Evolutionary conservation across 2,113 vertebrate species (phyloP).

Genomic region (Prunella fulvescens): DNA sequence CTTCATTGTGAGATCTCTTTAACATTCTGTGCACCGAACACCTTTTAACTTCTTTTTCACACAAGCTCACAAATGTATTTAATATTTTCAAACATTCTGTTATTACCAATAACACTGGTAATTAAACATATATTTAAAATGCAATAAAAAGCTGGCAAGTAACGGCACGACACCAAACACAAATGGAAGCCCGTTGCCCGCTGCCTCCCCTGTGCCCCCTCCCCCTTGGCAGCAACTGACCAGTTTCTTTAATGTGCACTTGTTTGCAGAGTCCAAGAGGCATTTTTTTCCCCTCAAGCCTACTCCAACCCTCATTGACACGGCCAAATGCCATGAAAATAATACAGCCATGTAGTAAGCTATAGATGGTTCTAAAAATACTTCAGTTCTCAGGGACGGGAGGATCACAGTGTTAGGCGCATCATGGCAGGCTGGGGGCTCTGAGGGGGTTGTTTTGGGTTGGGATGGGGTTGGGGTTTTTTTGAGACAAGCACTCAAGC

Average conservation of each 20-base stretch:
- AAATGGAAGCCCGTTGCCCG: neutral
- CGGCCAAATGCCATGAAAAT: neutral
- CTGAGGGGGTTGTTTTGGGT: neutral
- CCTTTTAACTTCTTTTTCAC: constrained; percentile 73
- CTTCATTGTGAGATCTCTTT: constrained; percentile 79
- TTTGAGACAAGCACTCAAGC: constrained; percentile 61
- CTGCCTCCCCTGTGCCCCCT: neutral
- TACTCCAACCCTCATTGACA: neutral
- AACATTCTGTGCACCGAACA: constrained; percentile 70
- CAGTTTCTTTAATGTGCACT: constrained; percentile 22
- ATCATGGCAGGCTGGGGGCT: neutral
- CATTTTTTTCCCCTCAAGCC: neutral
- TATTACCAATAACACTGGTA: constrained; percentile 55
- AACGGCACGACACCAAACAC: neutral
- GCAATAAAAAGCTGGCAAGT: constrained; percentile 2
- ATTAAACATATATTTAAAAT: constrained; percentile 71
- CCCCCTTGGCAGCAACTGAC: neutral
- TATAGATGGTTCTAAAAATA: neutral
- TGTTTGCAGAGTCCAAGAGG: neutral
- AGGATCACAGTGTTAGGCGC: constrained; percentile 20
- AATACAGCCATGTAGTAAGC: neutral
- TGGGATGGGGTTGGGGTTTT: neutral
- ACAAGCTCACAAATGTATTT: constrained; percentile 68
- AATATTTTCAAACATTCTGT: constrained; percentile 69
- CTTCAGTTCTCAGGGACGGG: neutral